These are phyloP conservation scores for Apis mellifera DNA, from an alignment of 1,140 invertebrate genomes.

Conservation along the genomic window Amel_HAv3.1 CM009933.2:4692001-4692500, in stretches of 20 bases:
- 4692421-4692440: slow-evolving; percentile 85
- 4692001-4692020: background rate
- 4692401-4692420: slow-evolving; percentile 74
- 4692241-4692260: slow-evolving; percentile 81
- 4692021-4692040: background rate
- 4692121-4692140: slow-evolving; percentile 67
- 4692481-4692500: slow-evolving; percentile 86
- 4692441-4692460: slow-evolving; percentile 90
- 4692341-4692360: slow-evolving; percentile 81
- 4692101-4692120: no score
- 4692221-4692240: slow-evolving; percentile 77
- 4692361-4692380: slow-evolving; percentile 76
- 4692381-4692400: slow-evolving; percentile 76
- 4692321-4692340: slow-evolving; percentile 87
- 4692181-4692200: slow-evolving; percentile 73
- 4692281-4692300: slow-evolving; percentile 82
- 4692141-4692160: slow-evolving; percentile 80
- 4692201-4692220: slow-evolving; percentile 70
- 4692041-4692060: background rate
- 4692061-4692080: background rate
- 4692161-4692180: slow-evolving; percentile 81
- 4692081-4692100: background rate
- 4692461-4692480: slow-evolving; percentile 93
- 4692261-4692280: slow-evolving; percentile 80
- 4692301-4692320: slow-evolving; percentile 85